Evolutionary conservation across 37 sponge, comb jelly and placozoan species (phyloP), one percentile per base, ranked within the genome.

Genomic region (Spongilla lacustris): DNA sequence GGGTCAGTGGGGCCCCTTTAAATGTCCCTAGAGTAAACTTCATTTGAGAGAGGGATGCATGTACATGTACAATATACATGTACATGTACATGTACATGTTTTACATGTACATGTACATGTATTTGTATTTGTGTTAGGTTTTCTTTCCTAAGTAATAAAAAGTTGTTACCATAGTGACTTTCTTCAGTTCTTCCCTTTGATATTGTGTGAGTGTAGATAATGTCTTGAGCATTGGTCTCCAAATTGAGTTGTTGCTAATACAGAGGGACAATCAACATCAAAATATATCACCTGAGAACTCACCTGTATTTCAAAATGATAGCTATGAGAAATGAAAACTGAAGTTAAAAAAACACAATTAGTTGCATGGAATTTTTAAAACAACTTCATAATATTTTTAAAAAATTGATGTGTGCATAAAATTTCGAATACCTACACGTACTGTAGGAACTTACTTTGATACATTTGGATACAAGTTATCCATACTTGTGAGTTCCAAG

Each of bases 241-340:
- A 35, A 26, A 23, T 74, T 34, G 21, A 32, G 70, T 66, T 76
- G 80, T 58, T 29, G 69, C 58, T 35, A 9, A 86, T 22, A 13
- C 77, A 77, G 28, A 24, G 73, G 26, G 6, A 71, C 37, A 85
- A 28, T 46, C 30, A 35, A 50, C 66, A 67, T 17, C 35, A 81
- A 33, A 25, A 4, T 29, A 25, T 36, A 37, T 49, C 23, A 10
- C n/a, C 71, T 24, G 29, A 28, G n/a, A 0, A 14, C 84, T 84
- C 68, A 96, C 94, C 89, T 93, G 87, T 25, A 96, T 81, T 35
- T 93, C 94, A 88, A 96, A 93, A 79, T 96, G 94, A 73, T 93
- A 96, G 84, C 96, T 96, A 72, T 30, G 58, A 14, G 19, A 17
- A 58, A 58, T 19, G 19, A 17, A 19, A 19, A 83, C 0, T 19